Percentiles rank a stretch among this genome's conserved stretches.
These are phyloP conservation scores for Cryptophagus acutangulus DNA, from an alignment of 2,888 invertebrate genomes.

Conservation along the genomic window DNA sequence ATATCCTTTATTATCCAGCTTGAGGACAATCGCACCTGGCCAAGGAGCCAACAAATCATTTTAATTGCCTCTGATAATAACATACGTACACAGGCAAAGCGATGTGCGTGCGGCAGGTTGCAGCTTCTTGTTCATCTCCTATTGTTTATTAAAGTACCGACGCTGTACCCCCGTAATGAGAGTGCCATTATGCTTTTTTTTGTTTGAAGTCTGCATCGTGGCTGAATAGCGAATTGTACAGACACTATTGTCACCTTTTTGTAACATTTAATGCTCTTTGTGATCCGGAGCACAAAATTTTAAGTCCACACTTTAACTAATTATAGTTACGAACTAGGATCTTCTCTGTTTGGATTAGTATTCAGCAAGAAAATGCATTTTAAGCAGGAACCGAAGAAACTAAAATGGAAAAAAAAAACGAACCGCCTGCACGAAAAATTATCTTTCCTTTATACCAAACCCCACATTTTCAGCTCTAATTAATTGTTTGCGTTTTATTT, in stretches of 20 bases:
- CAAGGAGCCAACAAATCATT: conserved; percentile 39
- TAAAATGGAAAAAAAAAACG: not conserved
- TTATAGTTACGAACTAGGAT: not conserved
- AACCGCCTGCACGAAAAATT: not conserved
- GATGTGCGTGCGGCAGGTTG: conserved; percentile 7
- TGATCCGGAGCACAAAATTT: not conserved
- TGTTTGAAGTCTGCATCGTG: conserved; percentile 1
- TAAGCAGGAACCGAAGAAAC: not conserved
- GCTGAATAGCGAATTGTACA: conserved; percentile 1
- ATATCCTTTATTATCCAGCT: conserved; percentile 31
- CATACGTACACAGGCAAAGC: conserved; percentile 18
- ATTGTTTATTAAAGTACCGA: not conserved
- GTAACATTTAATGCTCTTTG: conserved; percentile 1
- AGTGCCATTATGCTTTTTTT: conserved; percentile 1
- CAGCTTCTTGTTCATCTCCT: conserved; percentile 4
- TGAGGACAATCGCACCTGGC: conserved; percentile 40
- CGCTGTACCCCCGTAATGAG: conserved; percentile 1
- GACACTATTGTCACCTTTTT: conserved; percentile 2
- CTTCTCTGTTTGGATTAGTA: not conserved
- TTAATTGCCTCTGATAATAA: conserved; percentile 40
- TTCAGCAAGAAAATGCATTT: not conserved
- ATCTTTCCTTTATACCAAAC: no score
- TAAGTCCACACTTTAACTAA: not conserved
- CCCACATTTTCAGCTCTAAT: no score
- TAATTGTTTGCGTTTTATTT: no score